Percentiles rank a stretch among this genome's conserved stretches.
Conservation (phyloP, 2,113 vertebrate species). For the Entomyzon cyanotis region DNA sequence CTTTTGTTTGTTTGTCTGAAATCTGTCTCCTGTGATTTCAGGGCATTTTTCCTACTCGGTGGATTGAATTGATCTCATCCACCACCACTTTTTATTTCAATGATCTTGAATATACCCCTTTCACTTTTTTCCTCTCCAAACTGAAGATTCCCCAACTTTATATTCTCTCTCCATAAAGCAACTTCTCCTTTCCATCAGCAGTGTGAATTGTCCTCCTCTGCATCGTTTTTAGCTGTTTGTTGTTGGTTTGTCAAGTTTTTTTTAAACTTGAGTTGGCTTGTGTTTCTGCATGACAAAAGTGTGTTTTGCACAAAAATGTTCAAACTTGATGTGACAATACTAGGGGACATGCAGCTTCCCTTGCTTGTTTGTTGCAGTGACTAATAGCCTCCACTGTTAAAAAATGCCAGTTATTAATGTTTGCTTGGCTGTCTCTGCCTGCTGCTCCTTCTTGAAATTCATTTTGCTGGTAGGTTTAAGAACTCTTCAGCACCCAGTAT, state of each 20-base stretch:
- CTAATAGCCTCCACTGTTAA: neutral
- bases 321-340: neutral
- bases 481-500: neutral
- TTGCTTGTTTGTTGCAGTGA: neutral
- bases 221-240: neutral
- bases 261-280: neutral
- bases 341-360: neutral
- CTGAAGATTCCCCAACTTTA: neutral
- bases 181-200: neutral
- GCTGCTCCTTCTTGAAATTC: neutral
- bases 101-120: neutral
- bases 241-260: neutral
- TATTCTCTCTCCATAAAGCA: neutral
- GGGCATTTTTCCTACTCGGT: neutral
- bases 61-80: neutral
- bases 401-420: neutral
- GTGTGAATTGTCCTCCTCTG: neutral
- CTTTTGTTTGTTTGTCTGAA: neutral
- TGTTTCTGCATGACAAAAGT: neutral
- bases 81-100: neutral
- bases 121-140: neutral
- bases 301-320: neutral
- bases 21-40: neutral
- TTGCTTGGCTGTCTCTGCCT: neutral
- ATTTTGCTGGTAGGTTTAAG: neutral